Conservation (phyloP, 2,888 invertebrate genomes). For the Diabrotica balteata region DNA sequence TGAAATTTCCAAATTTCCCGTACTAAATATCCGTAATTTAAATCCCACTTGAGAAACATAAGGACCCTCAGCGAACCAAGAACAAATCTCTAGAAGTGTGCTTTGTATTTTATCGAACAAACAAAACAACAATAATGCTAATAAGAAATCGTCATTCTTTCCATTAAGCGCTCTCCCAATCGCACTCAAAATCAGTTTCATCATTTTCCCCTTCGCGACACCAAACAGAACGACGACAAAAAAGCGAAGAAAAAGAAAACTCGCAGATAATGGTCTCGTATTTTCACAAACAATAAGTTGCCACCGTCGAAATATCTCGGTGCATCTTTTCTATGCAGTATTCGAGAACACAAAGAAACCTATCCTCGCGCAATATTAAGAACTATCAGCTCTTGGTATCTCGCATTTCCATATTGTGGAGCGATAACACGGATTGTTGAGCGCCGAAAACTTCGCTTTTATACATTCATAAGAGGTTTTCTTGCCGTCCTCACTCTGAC, state of each 20-base stretch:
- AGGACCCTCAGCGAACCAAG: background rate
- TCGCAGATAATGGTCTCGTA: conserved; percentile 18
- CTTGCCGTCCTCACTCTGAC: too few relatives aligned
- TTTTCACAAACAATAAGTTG: conserved; percentile 26
- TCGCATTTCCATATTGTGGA: conserved; percentile 22
- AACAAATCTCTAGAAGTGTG: conserved; percentile 13
- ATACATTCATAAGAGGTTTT: conserved; percentile 12
- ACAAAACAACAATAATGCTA: conserved; percentile 25
- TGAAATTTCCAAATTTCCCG: too few relatives aligned
- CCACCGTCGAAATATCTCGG: conserved; percentile 15
- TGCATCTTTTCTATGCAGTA: conserved; percentile 23
- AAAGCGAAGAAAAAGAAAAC: conserved; percentile 16
- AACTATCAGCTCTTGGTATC: conserved; percentile 24
- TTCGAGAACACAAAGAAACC: conserved; percentile 11
- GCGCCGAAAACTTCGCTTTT: conserved; percentile 22
- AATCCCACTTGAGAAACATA: too few relatives aligned
- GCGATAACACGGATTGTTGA: conserved; percentile 16
- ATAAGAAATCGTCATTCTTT: conserved; percentile 24
- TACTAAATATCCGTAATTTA: too few relatives aligned
- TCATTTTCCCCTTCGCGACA: conserved; percentile 16
- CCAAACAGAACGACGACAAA: background rate
- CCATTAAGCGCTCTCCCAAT: conserved; percentile 19
- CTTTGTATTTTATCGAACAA: conserved; percentile 16
- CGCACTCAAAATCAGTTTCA: conserved; percentile 21
- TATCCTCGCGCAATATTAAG: conserved; percentile 20